phyloP scores from a whole-genome alignment of 2,113 vertebrate genomes.

The Oostethus manadensis region DNA sequence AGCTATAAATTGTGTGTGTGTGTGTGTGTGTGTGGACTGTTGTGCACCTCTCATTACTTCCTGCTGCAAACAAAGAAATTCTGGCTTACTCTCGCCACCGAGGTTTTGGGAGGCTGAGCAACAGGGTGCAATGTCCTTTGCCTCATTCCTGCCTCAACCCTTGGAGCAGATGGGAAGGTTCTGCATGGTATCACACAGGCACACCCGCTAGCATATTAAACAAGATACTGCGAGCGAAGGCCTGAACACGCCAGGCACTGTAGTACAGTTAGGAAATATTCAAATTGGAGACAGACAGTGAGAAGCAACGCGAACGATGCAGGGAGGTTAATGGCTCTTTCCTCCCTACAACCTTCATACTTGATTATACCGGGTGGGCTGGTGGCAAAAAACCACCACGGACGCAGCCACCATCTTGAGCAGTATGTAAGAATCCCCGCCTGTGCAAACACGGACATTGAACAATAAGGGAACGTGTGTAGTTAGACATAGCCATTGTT shows the following conservation, averaged over 20 bases:
- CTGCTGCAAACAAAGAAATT: conserved; percentile 4
- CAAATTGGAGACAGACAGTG: conserved; percentile 23
- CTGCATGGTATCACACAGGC: conserved; percentile 59
- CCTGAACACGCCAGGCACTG: conserved; percentile 33
- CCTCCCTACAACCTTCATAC: conserved; percentile 68
- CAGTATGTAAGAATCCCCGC: too few species aligned
- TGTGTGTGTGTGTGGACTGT: not conserved
- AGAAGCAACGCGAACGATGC: conserved; percentile 21
- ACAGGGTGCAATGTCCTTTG: conserved; percentile 33
- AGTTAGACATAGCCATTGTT: not conserved
- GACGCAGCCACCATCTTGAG: too few species aligned
- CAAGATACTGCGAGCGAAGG: conserved; percentile 26
- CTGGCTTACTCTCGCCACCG: conserved; percentile 23
- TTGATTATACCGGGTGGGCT: conserved; percentile 56
- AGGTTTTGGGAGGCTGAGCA: conserved; percentile 23
- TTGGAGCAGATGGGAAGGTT: conserved; percentile 61
- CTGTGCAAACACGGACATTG: not conserved
- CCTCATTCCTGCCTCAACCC: conserved; percentile 25
- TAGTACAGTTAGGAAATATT: conserved; percentile 41
- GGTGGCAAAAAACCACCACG: conserved; percentile 32
- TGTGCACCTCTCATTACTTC: not conserved
- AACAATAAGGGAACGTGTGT: not conserved
- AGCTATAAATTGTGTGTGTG: not conserved
- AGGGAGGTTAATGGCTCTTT: conserved; percentile 67
- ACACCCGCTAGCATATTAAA: conserved; percentile 54